Base-by-base conservation (phyloP, 2,888 invertebrate species). In the Ophioninae sp. region DNA sequence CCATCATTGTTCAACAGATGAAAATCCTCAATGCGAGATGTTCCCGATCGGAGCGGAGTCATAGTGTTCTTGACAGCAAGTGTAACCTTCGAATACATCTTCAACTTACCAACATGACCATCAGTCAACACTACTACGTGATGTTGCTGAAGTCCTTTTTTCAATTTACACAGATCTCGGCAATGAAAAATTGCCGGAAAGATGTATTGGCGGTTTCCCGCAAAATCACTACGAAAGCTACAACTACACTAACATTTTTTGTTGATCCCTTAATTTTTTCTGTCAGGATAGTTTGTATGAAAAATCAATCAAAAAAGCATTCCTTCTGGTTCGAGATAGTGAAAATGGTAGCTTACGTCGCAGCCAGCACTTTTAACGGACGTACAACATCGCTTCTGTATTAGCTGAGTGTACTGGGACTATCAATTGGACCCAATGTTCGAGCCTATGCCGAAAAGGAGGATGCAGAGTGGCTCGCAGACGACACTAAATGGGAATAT, bases 101-200 rank as follows among this genome's bases (percentile, higher is more conserved):
- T 59, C 23, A 68, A 61, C 44, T 68, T 77, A 68, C 30, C 57
- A 68, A 57, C 56, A 21, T 59, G 20, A n/a, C 67, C 76, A 67
- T 77, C 65, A 44, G 44, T 44, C n/a, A n/a, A n/a, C 44, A 44
- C 10, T 44, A 7, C 44, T 10, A 44, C 44, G 8, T 44, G 44
- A 44, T 44, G 44, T 41, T 41, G 41, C 2, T 62, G 62, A 62
- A 41, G 87, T 86, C 17, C 86, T 89, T 10, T 84, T 86, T 37
- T 88, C 88, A 7, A 88, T 89, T 69, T 89, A 89, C 82, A 84
- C 86, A 87, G 87, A 90, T 83, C 87, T 90, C 37, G 89, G 87
- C 68, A 87, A 88, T 20, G 85, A 89, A 44, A 82, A 85, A 41
- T 82, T 73, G 13, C 62, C 30, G 62, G 7, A 62, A 62, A 62